These are phyloP conservation scores for Pseudococcus viburni DNA, from an alignment of 2,888 invertebrate species.

Conservation along the genomic window DNA sequence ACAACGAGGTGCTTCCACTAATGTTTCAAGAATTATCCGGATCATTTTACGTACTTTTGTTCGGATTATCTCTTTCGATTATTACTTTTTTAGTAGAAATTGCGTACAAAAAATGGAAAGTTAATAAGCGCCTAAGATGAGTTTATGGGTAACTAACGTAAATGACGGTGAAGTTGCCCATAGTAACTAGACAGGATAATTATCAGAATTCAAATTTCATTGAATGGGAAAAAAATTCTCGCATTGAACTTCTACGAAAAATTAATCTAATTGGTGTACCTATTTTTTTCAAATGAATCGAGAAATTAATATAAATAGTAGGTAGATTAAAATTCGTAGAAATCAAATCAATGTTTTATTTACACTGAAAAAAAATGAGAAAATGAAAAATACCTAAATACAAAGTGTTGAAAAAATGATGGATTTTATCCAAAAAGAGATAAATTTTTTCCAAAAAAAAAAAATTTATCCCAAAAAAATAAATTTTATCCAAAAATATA, in stretches of 20 bases:
- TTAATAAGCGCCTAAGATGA: not conserved
- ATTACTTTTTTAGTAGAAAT: constrained; percentile 9
- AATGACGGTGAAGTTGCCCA: not conserved
- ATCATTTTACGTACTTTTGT: constrained; percentile 62
- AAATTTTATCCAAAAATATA: no score
- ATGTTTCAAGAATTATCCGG: constrained; percentile 62
- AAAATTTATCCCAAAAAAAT: no score
- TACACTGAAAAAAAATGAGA: no score
- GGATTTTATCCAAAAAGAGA: no score
- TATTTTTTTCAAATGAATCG: not conserved
- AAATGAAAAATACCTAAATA: no score
- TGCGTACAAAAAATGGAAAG: not conserved
- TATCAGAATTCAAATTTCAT: not conserved
- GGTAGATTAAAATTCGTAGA: no score
- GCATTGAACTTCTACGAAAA: not conserved
- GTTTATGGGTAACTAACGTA: not conserved
- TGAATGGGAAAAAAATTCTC: not conserved
- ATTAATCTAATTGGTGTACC: not conserved
- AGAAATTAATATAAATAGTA: no score
- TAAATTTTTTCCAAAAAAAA: no score
- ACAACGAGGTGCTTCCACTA: constrained; percentile 51
- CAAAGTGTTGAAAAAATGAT: no score
- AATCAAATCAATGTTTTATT: no score
- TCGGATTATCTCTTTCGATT: constrained; percentile 54
- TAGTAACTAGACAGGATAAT: not conserved